Evolutionary conservation across 2,888 invertebrate species (phyloP), one percentile per base, ranked within the genome.

Genomic region (Ametastegia equiseti): DNA sequence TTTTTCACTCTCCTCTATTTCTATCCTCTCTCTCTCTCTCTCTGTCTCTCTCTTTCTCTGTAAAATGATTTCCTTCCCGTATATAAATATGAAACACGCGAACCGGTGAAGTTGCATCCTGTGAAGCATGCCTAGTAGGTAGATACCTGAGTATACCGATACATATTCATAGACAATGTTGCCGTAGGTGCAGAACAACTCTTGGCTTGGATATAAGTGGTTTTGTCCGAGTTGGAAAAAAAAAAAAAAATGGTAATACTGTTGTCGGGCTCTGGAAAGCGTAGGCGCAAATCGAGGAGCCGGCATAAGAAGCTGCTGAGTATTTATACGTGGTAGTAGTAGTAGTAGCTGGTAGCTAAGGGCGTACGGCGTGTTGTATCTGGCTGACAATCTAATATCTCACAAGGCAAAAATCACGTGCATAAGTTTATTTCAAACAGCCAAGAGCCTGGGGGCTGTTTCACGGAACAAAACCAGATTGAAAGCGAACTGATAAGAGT

Each of bases 321-420:
- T 60, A 39, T 78, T 60, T 75, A 75, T 50, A 54, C 50, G 75
- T 54, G 75, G 75, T 75, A 33, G 57, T 86, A 82, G 86, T 85
- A n/a, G n/a, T n/a, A 83, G 85, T 85, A 84, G 83, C 83, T 84
- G 84, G 85, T 86, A 86, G 86, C 86, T 85, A 80, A 85, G 84
- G 86, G 86, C 86, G 83, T 81, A 60, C 54, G 84, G 84, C 82
- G 82, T 73, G 77, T 83, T 84, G 82, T 84, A 86, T 84, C 84
- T 85, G 84, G 84, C 85, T 85, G 86, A 86, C 86, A 86, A 86
- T 86, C 86, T 86, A 86, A 86, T 86, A 86, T 86, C 85, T 84
- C 33, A 50, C 75, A 54, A 15, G 15, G 45, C 36, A 78, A 42
- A 60, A 60, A 78, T 78, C n/a, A 57, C 54, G 54, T 36, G 75